Base-by-base conservation (phyloP, 2,797 vertebrate genomes). In the Apogon talboti region DNA sequence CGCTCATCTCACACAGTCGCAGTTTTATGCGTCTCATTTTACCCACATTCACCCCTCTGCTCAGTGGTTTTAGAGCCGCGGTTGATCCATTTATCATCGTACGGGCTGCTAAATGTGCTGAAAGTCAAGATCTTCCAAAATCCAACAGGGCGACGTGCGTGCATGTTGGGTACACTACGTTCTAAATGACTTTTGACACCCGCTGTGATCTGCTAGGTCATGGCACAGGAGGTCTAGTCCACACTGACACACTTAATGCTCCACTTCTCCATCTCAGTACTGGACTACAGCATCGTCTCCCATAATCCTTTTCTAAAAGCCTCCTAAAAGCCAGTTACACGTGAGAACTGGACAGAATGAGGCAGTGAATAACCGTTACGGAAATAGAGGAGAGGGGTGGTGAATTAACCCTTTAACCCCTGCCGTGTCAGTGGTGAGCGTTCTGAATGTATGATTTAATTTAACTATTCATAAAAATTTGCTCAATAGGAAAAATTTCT, bases 151-250 rank as follows among this genome's bases (percentile, higher is more conserved):
- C 7, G 13, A 40, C 48, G 15, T 46, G 6, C 3, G 3, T 30
- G 28, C 52, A 11, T 15, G 0, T 19, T 11, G 21, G 28, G 70
- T 41, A 60, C 68, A 63, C 46, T 11, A 15, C 48, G 48, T 71
- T 40, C 48, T 58, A 52, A 72, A 85, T 68, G n/a, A 67, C 21
- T 57, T 41, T 19, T 46, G 61, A 71, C 58, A 58, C 62, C 42
- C 49, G 41, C 52, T 64, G 46, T 60, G 58, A 63, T 55, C 57
- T 63, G 55, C 33, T 19, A 46, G 73, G 53, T 68, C 75, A 61
- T 0, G 0, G 30, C 11, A 48, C 24, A 50, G 38, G 37, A 65
- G 57, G 60, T 66, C 46, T 41, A 9, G 21, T 49, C 47, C 43
- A 47, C 30, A 28, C 19, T 38, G 45, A 60, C 69, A 64, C 55